Evolutionary conservation across 2,113 vertebrate species (phyloP), one percentile per base, ranked within the genome.

Genomic region (Oreochromis niloticus): DNA sequence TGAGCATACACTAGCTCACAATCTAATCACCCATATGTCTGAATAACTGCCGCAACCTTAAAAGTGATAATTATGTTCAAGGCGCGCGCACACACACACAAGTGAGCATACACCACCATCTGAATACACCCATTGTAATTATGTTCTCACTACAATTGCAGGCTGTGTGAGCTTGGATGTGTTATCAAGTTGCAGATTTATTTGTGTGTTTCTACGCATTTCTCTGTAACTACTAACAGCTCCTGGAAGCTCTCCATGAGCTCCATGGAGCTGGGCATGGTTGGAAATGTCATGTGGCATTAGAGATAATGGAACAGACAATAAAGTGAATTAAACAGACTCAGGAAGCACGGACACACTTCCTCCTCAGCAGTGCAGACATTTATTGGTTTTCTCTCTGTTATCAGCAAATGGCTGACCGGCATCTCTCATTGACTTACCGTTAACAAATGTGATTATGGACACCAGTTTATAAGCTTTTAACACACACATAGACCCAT

Each of bases 381-480:
- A 56, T 82, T 85, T 73, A 41, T 80, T 85, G 54, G 3, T 83
- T 81, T 87, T 46, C 59, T 83, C 36, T 82, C 68, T 88, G 46
- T 81, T 66, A 48, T 9, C 50, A 81, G 24, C 36, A 81, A 79
- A 82, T 2, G 17, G 39, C 71, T 57, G 57, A 84, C 22, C 22
- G 8, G 81, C 85, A 48, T 80, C 50, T 24, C 43, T 75, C 82
- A 73, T 83, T 81, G 73, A 81, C 86, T 82, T 85, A 87, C 34
- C 9, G 6, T 52, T 32, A 55, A n/a, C 80, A 83, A 87, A 90
- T 87, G 81, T 83, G 87, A 86, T 89, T 86, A 87, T 39, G 32
- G 30, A 52, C 73, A 78, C 46, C 71, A 50, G 43, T 39, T 75
- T 54, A 63, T 14, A 75, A 30, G 57, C 56, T 75, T 48, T 19